Conservation (phyloP, 1,140 invertebrate species). For the Drosophila ficusphila region DNA sequence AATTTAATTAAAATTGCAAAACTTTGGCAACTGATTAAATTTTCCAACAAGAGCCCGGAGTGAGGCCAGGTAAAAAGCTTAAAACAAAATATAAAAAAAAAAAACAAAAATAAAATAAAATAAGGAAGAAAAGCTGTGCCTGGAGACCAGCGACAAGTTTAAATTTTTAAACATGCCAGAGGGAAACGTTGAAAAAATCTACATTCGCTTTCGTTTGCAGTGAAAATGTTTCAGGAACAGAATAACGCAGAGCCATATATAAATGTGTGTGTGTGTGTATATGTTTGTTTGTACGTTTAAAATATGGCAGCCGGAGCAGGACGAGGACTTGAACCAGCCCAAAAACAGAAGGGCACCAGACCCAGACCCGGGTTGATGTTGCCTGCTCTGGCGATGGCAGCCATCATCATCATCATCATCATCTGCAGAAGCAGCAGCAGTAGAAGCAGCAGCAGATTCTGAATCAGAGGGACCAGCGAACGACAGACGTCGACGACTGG, state of each 20-base stretch:
- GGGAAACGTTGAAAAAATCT: conserved; percentile 65
- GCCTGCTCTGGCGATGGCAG: conserved; percentile 70
- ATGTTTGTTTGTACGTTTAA: conserved; percentile 29
- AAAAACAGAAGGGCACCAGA: conserved; percentile 59
- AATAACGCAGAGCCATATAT: conserved; percentile 26
- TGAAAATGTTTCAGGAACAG: conserved; percentile 51
- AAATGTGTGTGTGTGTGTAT: conserved; percentile 1
- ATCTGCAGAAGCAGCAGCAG: conserved; percentile 9
- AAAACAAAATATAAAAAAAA: conserved; percentile 52
- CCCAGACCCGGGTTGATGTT: conserved; percentile 26
- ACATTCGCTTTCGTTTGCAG: conserved; percentile 81
- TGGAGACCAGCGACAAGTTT: conserved; percentile 62
- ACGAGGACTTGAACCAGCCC: conserved; percentile 49
- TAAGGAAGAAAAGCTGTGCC: not conserved
- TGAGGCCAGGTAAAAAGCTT: conserved; percentile 69
- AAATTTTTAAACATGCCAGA: conserved; percentile 75
- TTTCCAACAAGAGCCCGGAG: conserved; percentile 55
- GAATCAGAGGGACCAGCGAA: conserved; percentile 36
- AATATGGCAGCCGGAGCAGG: conserved; percentile 63
- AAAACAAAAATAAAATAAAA: conserved; percentile 55
- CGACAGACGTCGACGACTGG: conserved; percentile 43
- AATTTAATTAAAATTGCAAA: conserved; percentile 84
- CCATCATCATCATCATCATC: conserved; percentile 55
- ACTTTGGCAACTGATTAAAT: conserved; percentile 83
- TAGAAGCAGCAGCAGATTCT: conserved; percentile 4